Base-by-base conservation (phyloP, 2,113 vertebrate species). In the Phyllopteryx taeniolatus region DNA sequence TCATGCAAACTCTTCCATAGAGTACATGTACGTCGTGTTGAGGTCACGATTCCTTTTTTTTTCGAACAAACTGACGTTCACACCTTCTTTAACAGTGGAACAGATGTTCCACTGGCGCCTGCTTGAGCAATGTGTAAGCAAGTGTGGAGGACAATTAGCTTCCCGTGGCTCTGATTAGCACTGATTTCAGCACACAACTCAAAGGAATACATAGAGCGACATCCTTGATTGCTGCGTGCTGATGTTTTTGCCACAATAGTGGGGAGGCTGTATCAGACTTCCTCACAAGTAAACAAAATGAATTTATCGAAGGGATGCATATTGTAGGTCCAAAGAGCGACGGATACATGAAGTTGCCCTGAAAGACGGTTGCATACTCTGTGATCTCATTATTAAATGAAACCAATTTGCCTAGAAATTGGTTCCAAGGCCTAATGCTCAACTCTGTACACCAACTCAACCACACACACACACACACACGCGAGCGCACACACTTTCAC, bases 361-460 rank as follows among this genome's bases (percentile, higher is more conserved):
- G 81, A 91, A 90, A 92, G 89, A 91, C 89, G 86, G 90, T 90
- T 90, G 89, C 91, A 92, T 91, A 89, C 92, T 93, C 93, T 92
- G 89, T 93, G 89, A 92, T 92, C 91, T 93, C 90, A 90, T 93
- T 93, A 89, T 91, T 92, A 92, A 93, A 92, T 91, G 91, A 93
- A 93, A 93, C 90, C 91, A 93, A 93, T 93, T 94, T 94, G 92
- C 93, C 91, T 93, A 91, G 92, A 93, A 93, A 94, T 93, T 92
- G 92, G 92, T 92, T 94, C 91, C 91, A 90, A 91, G 91, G 90
- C 90, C 92, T 92, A 91, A 92, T 91, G 88, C 88, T 90, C 88
- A 91, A 90, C 89, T 91, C 88, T 89, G 90, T 90, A 90, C 89
- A 91, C 91, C 89, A 91, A 83, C 89, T 86, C 61, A 72, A 73